A percentile compares a stretch with the other conserved stretches of the same genome.
These are phyloP conservation scores for Hyalella azteca DNA, from an alignment of 2,888 invertebrate species.

Conservation along the genomic window DNA sequence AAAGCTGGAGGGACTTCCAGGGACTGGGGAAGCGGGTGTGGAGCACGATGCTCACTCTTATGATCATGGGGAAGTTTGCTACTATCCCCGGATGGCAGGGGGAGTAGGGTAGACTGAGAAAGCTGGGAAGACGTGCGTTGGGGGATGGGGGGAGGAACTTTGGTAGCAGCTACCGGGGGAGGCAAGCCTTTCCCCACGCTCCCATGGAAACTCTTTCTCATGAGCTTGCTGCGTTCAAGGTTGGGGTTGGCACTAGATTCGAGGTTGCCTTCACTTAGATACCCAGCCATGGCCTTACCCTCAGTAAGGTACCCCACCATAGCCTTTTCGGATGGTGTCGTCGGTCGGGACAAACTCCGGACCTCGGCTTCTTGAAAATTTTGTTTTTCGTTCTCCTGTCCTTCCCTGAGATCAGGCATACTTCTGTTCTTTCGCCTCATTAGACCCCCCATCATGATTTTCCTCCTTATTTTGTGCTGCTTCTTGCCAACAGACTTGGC, in stretches of 20 bases:
- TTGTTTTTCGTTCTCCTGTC: conserved; percentile 66
- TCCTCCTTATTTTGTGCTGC: conserved; percentile 86
- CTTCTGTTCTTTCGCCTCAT: conserved; percentile 87
- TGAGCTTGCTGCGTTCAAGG: conserved; percentile 82
- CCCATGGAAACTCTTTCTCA: conserved; percentile 88
- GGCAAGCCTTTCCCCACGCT: conserved; percentile 69
- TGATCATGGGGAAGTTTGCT: conserved; percentile 29
- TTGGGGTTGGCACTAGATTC: conserved; percentile 80
- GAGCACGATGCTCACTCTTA: conserved; percentile 63
- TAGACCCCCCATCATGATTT: conserved; percentile 85
- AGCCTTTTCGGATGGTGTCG: conserved; percentile 66
- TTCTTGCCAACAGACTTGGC: conserved; percentile 70
- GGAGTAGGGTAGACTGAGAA: conserved; percentile 58
- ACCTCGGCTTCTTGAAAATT: conserved; percentile 63
- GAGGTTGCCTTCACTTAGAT: conserved; percentile 84
- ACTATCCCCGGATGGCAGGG: conserved; percentile 42
- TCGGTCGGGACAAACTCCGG: conserved; percentile 62
- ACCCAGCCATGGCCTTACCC: conserved; percentile 74
- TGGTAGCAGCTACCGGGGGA: conserved; percentile 73
- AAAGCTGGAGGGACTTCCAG: conserved; percentile 52
- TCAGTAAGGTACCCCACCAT: conserved; percentile 82
- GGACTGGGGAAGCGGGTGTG: conserved; percentile 49
- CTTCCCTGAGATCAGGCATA: conserved; percentile 89
- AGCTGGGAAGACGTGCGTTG: conserved; percentile 85
- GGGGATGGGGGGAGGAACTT: conserved; percentile 77